Conservation (phyloP, 2,888 invertebrate genomes). For the Alcis repandata region DNA sequence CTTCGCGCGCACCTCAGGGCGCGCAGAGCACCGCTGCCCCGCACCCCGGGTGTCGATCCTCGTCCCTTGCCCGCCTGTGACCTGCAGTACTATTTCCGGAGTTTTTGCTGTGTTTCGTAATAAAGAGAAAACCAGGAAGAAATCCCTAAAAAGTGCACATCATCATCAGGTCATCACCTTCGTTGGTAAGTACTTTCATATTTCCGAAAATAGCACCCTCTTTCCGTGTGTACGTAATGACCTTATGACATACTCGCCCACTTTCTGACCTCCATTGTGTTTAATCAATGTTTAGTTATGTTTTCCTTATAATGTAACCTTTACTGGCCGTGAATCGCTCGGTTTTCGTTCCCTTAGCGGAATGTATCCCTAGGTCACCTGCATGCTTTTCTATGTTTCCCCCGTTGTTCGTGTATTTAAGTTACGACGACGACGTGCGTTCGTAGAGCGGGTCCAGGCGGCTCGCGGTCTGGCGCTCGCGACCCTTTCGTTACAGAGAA, state of each 20-base stretch:
- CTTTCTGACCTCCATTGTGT: conserved; percentile 60
- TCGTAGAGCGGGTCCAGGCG: conserved; percentile 62
- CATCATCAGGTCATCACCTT: conserved; percentile 55
- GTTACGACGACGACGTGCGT: conserved; percentile 61
- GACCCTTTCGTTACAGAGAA: conserved; percentile 77
- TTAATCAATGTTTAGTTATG: conserved; percentile 60
- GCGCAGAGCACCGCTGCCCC: neutral
- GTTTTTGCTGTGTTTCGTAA: conserved; percentile 4
- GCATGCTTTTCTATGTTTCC: conserved; percentile 80
- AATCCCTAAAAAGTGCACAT: conserved; percentile 57
- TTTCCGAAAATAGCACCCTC: conserved; percentile 37
- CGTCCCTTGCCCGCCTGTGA: conserved; percentile 3
- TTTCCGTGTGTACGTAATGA: conserved; percentile 27
- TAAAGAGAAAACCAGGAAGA: conserved; percentile 1
- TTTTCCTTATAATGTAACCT: conserved; percentile 57
- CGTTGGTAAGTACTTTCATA: conserved; percentile 69
- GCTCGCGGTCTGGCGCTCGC: conserved; percentile 56
- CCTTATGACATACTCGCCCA: conserved; percentile 49
- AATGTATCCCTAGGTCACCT: conserved; percentile 70
- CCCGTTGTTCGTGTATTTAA: conserved; percentile 66
- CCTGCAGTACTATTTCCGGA: conserved; percentile 23
- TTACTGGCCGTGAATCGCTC: conserved; percentile 62
- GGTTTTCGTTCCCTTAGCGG: conserved; percentile 65
- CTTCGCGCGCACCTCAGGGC: neutral
- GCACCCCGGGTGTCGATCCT: neutral